Conservation (phyloP, 2,888 invertebrate genomes). For the Tenthredo distinguenda region DNA sequence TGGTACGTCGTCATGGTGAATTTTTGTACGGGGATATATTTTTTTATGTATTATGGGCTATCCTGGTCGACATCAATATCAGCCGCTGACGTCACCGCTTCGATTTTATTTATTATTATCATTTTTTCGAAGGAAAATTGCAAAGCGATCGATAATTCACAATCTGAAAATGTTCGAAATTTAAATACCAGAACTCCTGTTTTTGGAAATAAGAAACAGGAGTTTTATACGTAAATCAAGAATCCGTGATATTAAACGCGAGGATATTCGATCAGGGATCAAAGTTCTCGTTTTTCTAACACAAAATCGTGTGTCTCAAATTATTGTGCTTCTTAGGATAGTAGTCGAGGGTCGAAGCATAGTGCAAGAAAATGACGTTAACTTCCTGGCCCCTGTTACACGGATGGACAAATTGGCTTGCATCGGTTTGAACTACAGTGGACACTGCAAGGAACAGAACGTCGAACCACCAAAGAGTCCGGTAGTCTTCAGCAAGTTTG, state of each 20-base stretch:
- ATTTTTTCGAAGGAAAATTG: not conserved
- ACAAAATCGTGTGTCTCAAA: too few relatives aligned
- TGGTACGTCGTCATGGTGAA: not conserved
- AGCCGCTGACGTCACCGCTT: not conserved
- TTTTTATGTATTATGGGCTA: not conserved
- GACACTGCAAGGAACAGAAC: conserved; percentile 92
- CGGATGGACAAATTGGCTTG: conserved; percentile 92
- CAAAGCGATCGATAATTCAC: too few relatives aligned
- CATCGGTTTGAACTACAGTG: conserved; percentile 91
- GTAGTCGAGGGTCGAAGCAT: conserved; percentile 80
- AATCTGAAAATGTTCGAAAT: not conserved
- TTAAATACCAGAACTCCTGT: not conserved
- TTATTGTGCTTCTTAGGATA: conserved; percentile 75
- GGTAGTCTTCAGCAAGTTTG: conserved; percentile 93
- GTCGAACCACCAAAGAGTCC: conserved; percentile 87
- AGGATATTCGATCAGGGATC: too few relatives aligned
- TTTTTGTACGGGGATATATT: not conserved
- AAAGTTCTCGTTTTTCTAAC: too few relatives aligned
- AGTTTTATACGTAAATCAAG: not conserved
- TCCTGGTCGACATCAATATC: not conserved
- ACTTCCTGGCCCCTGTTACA: conserved; percentile 86
- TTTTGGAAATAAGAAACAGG: not conserved
- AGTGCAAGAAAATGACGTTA: conserved; percentile 80
- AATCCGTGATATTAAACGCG: not conserved
- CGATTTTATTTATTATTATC: not conserved